These are phyloP conservation scores for Osmoderma eremita DNA, from an alignment of 2,888 invertebrate genomes.

Conservation along the genomic window DNA sequence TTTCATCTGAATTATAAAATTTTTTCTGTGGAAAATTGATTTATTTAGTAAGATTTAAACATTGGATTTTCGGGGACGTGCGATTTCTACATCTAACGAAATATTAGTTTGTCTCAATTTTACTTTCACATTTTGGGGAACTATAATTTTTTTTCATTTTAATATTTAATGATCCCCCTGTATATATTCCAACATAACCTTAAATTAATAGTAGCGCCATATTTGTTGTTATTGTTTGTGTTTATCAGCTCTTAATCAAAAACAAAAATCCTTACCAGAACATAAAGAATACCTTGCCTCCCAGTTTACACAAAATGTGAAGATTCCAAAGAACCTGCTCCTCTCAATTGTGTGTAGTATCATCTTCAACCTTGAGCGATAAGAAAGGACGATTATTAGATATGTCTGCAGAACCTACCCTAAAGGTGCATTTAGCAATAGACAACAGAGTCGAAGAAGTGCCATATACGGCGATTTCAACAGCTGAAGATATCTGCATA, in stretches of 20 bases:
- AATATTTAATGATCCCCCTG: not conserved
- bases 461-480: constrained; percentile 55
- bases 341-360: not conserved
- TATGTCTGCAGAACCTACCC: constrained; percentile 36
- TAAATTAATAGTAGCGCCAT: constrained; percentile 2
- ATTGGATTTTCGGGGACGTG: too few relatives aligned
- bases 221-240: constrained; percentile 25
- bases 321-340: not conserved
- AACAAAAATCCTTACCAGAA: not conserved
- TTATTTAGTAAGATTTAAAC: too few relatives aligned
- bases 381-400: not conserved
- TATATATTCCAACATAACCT: constrained; percentile 15
- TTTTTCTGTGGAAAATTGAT: too few relatives aligned
- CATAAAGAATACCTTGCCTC: not conserved
- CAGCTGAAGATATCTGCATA: constrained; percentile 78
- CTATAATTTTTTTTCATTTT: too few relatives aligned
- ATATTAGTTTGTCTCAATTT: too few relatives aligned
- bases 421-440: constrained; percentile 48
- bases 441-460: constrained; percentile 51
- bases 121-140: too few relatives aligned
- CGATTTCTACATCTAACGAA: too few relatives aligned
- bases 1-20: too few relatives aligned
- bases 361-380: not conserved
- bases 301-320: not conserved
- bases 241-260: not conserved